phyloP scores from a whole-genome alignment of 1,140 invertebrate species.

The Berghia stephanieae region DNA sequence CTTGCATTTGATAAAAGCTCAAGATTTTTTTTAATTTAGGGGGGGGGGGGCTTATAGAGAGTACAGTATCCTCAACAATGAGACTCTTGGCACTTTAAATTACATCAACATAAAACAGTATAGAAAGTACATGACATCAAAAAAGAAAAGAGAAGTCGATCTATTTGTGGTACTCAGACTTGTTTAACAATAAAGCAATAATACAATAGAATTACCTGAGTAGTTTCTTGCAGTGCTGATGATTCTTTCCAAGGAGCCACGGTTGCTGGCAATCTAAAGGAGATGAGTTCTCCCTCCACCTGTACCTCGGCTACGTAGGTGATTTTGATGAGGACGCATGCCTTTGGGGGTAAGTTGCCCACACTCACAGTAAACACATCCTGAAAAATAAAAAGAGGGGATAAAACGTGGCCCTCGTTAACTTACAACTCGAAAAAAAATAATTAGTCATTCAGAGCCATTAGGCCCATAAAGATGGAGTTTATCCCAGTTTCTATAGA shows the following conservation, averaged over 20 bases:
- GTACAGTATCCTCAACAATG: too few relatives aligned
- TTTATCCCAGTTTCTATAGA: too few relatives aligned
- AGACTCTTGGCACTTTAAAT: too few relatives aligned
- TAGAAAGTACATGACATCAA: too few relatives aligned
- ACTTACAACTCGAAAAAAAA: too few relatives aligned
- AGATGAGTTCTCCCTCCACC: slow-evolving; percentile 65
- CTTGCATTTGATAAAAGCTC: background rate
- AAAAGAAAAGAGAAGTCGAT: too few relatives aligned
- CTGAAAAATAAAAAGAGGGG: slow-evolving; percentile 37
- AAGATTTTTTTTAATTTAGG: too few relatives aligned
- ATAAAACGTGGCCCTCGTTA: background rate
- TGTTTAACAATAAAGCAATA: background rate
- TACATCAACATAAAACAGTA: too few relatives aligned
- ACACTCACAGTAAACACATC: slow-evolving; percentile 68
- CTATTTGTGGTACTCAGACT: too few relatives aligned
- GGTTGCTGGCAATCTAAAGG: slow-evolving; percentile 64
- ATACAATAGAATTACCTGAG: slow-evolving; percentile 43
- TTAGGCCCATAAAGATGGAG: too few relatives aligned
- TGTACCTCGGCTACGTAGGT: slow-evolving; percentile 69
- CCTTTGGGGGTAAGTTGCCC: slow-evolving; percentile 67
- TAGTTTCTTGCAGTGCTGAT: slow-evolving; percentile 48
- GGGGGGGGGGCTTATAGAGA: too few relatives aligned
- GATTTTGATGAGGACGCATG: slow-evolving; percentile 68
- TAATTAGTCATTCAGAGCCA: too few relatives aligned
- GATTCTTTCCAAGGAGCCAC: slow-evolving; percentile 65